Evolutionary conservation across 2,888 invertebrate genomes (phyloP).

Genomic region (Athetis lepigone): DNA sequence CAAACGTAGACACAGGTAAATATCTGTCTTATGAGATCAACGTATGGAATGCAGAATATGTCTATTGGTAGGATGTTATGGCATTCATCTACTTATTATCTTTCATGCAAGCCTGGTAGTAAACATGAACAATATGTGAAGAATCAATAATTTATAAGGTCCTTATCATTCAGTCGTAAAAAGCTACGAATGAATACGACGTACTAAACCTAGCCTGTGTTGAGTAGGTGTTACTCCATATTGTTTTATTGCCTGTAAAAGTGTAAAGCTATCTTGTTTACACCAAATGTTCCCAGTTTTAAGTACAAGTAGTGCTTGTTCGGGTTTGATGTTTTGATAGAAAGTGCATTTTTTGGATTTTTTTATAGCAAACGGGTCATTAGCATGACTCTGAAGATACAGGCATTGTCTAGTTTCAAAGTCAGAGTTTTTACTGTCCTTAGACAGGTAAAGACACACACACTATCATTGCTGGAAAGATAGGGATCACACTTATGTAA

Average conservation of each 20-base stretch:
- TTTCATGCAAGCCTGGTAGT: neutral
- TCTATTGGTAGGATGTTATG: neutral
- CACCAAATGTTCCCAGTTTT: conserved; percentile 1
- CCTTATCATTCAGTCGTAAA: conserved; percentile 40
- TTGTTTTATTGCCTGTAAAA: conserved; percentile 44
- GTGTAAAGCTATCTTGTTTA: conserved; percentile 10
- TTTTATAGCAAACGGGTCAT: too few relatives aligned
- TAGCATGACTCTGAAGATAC: too few relatives aligned
- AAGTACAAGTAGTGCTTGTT: neutral
- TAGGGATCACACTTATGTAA: too few relatives aligned
- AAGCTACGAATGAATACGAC: conserved; percentile 2
- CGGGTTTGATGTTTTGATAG: neutral
- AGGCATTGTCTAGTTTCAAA: too few relatives aligned
- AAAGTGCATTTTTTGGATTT: too few relatives aligned
- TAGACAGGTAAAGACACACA: too few relatives aligned
- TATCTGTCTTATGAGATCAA: neutral
- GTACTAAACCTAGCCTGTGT: neutral
- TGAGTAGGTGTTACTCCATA: conserved; percentile 23
- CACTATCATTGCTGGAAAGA: too few relatives aligned
- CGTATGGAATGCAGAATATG: neutral
- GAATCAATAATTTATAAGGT: conserved; percentile 35
- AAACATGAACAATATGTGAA: neutral
- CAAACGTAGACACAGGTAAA: neutral
- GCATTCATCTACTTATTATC: conserved; percentile 6
- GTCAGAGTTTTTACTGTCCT: too few relatives aligned